Percentiles rank a stretch among this genome's conserved stretches.
Conservation (phyloP, 2,888 invertebrate species). For the Protodeltote pygarga region DNA sequence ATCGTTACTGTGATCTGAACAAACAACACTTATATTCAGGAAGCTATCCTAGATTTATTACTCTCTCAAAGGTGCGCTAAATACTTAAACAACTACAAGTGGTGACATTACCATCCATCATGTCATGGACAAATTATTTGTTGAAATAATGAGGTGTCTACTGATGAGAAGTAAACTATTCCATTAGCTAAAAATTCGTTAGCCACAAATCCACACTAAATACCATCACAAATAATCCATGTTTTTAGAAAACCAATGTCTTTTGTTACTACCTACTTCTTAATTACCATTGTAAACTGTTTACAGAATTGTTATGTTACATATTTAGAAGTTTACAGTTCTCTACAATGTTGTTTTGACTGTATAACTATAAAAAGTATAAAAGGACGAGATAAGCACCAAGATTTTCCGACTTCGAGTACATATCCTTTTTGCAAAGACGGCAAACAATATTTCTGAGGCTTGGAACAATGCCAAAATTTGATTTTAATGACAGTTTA, state of each 20-base stretch:
- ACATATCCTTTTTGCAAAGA: constrained; percentile 74
- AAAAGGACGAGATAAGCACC: constrained; percentile 57
- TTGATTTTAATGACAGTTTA: constrained; percentile 85
- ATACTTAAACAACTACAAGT: constrained; percentile 63
- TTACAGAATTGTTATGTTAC: too few relatives aligned
- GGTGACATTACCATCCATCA: constrained; percentile 67
- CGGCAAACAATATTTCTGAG: constrained; percentile 78
- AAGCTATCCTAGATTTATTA: constrained; percentile 67
- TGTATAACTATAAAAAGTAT: constrained; percentile 36
- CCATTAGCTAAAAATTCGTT: constrained; percentile 47
- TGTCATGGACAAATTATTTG: constrained; percentile 71
- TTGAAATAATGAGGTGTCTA: constrained; percentile 62
- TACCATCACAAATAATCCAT: constrained; percentile 40
- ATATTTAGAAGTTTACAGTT: constrained; percentile 9
- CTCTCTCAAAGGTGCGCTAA: constrained; percentile 68
- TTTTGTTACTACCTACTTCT: constrained; percentile 10
- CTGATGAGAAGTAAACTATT: constrained; percentile 54
- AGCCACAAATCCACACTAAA: constrained; percentile 47
- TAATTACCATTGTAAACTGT: too few relatives aligned
- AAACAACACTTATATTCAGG: constrained; percentile 58
- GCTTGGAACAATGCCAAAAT: constrained; percentile 78
- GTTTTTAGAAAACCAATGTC: constrained; percentile 40
- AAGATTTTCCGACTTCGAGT: constrained; percentile 55
- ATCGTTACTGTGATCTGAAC: constrained; percentile 37
- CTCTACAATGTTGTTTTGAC: constrained; percentile 16